Percentiles rank a stretch among this genome's conserved stretches.
Conservation (phyloP, 2,113 vertebrate species). For the Daboia siamensis region DNA sequence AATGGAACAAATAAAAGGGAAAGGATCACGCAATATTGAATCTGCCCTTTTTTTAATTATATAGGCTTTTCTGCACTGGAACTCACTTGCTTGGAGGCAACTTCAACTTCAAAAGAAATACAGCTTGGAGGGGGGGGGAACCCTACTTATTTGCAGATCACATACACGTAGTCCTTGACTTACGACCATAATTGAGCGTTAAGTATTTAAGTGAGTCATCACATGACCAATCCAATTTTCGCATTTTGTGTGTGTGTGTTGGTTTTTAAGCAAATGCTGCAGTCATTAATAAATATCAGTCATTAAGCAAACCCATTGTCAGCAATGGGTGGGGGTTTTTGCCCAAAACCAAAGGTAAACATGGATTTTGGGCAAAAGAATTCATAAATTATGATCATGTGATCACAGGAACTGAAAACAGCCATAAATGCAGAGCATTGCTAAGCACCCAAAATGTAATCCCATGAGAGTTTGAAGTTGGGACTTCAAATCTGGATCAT, state of each 20-base stretch:
- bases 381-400: neutral
- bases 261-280: neutral
- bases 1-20: neutral
- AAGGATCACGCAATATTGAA: neutral
- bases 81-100: neutral
- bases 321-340: neutral
- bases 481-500: neutral
- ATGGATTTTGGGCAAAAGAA: neutral
- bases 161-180: neutral
- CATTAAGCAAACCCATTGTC: neutral
- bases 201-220: neutral
- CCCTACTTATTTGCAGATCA: neutral
- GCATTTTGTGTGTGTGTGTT: neutral
- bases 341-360: neutral
- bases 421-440: neutral
- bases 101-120: neutral
- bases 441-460: neutral
- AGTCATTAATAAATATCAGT: neutral
- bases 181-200: neutral
- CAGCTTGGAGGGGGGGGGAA: too few species aligned
- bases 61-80: neutral
- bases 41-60: neutral
- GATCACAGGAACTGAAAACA: neutral
- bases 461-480: neutral
- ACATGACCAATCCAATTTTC: neutral